Evolutionary conservation across 1,140 invertebrate genomes (phyloP).

Genomic region (Leptoteleia sp.): DNA sequence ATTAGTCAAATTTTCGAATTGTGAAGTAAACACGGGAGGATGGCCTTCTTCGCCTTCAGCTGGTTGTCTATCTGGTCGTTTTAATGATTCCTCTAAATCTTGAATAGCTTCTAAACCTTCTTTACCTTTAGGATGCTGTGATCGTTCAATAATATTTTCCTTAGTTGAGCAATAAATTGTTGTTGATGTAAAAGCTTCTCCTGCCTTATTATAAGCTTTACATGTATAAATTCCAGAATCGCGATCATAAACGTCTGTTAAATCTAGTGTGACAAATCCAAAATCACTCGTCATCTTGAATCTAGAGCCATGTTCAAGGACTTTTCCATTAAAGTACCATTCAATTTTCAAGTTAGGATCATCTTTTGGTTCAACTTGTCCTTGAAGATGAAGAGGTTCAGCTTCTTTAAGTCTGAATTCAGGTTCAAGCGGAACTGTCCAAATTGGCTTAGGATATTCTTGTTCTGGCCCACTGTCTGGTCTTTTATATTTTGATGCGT

Average conservation of each 20-base stretch:
- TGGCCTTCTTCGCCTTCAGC: constrained; percentile 88
- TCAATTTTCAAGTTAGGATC: constrained; percentile 95
- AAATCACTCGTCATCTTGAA: constrained; percentile 95
- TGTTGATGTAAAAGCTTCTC: constrained; percentile 95
- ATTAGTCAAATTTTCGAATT: constrained; percentile 90
- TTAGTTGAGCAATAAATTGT: constrained; percentile 92
- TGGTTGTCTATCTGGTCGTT: constrained; percentile 85
- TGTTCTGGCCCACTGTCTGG: constrained; percentile 86
- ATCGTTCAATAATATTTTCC: constrained; percentile 91
- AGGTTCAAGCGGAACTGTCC: constrained; percentile 90
- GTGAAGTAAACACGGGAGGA: constrained; percentile 92
- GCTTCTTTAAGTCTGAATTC: constrained; percentile 94
- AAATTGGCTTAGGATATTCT: constrained; percentile 92
- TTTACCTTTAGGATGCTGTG: constrained; percentile 95
- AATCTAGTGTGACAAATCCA: constrained; percentile 94
- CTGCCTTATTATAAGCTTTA: constrained; percentile 91
- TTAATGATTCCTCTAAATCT: constrained; percentile 92
- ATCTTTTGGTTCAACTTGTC: constrained; percentile 96
- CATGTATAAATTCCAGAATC: constrained; percentile 97
- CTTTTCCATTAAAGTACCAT: constrained; percentile 96
- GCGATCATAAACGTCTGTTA: constrained; percentile 93
- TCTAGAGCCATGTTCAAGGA: constrained; percentile 90
- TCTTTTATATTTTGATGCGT: constrained; percentile 85
- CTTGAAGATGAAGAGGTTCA: constrained; percentile 94
- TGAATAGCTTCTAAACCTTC: constrained; percentile 95